Evolutionary conservation across 1,140 invertebrate species (phyloP), one percentile per base, ranked within the genome.

Genomic region (Maniola jurtina): DNA sequence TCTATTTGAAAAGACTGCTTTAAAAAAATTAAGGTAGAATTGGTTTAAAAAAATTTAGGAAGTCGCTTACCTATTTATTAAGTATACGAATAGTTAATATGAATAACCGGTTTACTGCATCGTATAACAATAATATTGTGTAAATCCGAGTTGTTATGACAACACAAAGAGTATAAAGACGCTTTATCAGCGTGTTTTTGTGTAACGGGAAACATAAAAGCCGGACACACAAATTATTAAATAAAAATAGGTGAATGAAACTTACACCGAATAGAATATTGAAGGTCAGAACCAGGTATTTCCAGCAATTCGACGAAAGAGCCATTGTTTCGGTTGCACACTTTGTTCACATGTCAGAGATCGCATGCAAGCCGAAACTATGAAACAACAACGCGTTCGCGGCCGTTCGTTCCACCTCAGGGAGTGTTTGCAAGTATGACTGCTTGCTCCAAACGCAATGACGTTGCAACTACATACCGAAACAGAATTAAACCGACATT

Each of bases 251-350:
- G 11, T 45, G 10, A 45, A 6, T n/a, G 1, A 45, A 76, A 88
- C 89, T 89, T 70, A 91, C 90, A 38, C 83, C 88, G 69, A 90
- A 90, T 70, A 91, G 75, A 54, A 89, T 72, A 68, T 91, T 91
- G 77, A 90, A 91, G 61, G 81, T 86, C 69, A 91, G 72, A 68
- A 91, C 88, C 34, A 91, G 77, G 81, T 90, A 91, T 83, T 90
- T 90, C 88, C 88, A 91, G 72, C 88, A 90, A 70, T 89, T 90
- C 59, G 88, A 84, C 7, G 88, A 90, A 42, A 90, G 72, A 66
- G 84, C 83, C 90, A 91, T 91, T 82, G 79, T 83, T 48, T 76
- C 70, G 33, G 9, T 25, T 25, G 25, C 25, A 25, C 25, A 11
- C 1, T 64, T 72, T 68, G 72, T 86, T 88, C 88, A 90, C 86